Conservation (phyloP, 2,888 invertebrate species). For the Drosophila multiciliata region DNA sequence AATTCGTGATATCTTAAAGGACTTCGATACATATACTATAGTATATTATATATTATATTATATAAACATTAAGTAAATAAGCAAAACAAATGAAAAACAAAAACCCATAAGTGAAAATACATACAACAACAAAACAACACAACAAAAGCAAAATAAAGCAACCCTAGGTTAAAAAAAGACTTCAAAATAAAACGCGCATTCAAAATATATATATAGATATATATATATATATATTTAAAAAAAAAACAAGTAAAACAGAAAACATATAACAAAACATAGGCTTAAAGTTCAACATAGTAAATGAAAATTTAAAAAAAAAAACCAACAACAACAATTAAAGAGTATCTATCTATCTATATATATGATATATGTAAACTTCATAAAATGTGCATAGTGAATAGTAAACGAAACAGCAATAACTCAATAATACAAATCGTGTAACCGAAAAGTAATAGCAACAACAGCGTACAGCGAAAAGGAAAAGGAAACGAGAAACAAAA, state of each 20-base stretch:
- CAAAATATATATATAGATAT: conserved; percentile 57
- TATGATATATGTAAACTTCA: conserved; percentile 51
- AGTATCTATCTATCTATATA: conserved; percentile 64
- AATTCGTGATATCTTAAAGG: conserved; percentile 85
- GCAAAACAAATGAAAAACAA: conserved; percentile 49
- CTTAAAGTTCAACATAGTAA: conserved; percentile 76
- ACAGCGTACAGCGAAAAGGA: conserved; percentile 68
- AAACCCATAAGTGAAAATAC: conserved; percentile 66
- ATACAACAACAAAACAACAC: conserved; percentile 49
- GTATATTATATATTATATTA: conserved; percentile 82
- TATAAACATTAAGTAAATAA: conserved; percentile 75
- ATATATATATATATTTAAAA: conserved; percentile 43
- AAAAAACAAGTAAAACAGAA: conserved; percentile 26
- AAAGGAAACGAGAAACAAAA: not conserved
- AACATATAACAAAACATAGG: conserved; percentile 54
- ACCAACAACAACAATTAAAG: conserved; percentile 57
- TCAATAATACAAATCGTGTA: conserved; percentile 75
- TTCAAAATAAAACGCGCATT: conserved; percentile 76
- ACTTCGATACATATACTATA: conserved; percentile 85
- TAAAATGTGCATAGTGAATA: conserved; percentile 75
- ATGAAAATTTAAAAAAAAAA: conserved; percentile 42
- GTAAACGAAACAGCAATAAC: conserved; percentile 80
- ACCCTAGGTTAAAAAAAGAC: conserved; percentile 83
- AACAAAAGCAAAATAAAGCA: conserved; percentile 63
- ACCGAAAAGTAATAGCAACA: conserved; percentile 79